Percentiles rank a stretch among this genome's conserved stretches.
phyloP scores from a whole-genome alignment of 2,888 invertebrate species.

The Hyposoter dolosus region DNA sequence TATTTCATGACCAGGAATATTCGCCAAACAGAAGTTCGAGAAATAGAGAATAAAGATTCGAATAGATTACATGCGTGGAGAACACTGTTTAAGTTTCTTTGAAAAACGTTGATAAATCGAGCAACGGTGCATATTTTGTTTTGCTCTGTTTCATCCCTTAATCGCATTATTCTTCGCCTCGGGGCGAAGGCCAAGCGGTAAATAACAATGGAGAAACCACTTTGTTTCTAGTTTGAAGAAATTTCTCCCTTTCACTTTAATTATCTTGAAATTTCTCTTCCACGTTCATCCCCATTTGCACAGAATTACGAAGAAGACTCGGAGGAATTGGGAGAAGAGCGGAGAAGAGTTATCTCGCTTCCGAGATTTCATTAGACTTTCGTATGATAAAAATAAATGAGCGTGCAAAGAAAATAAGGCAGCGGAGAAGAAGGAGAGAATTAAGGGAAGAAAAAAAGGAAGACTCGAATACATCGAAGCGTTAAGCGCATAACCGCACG shows the following conservation, averaged over 20 bases:
- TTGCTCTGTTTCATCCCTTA: not conserved
- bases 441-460: conserved; percentile 1
- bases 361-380: conserved; percentile 22
- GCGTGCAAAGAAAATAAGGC: too few relatives aligned
- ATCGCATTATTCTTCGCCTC: not conserved
- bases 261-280: conserved; percentile 4
- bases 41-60: not conserved
- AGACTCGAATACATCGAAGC: not conserved
- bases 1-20: not conserved
- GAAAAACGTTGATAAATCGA: not conserved
- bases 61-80: not conserved
- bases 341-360: not conserved
- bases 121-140: not conserved
- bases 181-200: not conserved
- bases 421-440: not conserved
- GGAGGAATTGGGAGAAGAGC: not conserved
- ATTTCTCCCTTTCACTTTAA: conserved; percentile 11
- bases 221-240: conserved; percentile 15
- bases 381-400: conserved; percentile 22
- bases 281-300: not conserved
- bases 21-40: not conserved
- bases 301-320: not conserved
- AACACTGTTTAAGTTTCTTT: not conserved
- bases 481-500: conserved; percentile 6
- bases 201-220: conserved; percentile 41